Evolutionary conservation across 2,797 vertebrate species (phyloP).

Genomic region (Chelon auratus): DNA sequence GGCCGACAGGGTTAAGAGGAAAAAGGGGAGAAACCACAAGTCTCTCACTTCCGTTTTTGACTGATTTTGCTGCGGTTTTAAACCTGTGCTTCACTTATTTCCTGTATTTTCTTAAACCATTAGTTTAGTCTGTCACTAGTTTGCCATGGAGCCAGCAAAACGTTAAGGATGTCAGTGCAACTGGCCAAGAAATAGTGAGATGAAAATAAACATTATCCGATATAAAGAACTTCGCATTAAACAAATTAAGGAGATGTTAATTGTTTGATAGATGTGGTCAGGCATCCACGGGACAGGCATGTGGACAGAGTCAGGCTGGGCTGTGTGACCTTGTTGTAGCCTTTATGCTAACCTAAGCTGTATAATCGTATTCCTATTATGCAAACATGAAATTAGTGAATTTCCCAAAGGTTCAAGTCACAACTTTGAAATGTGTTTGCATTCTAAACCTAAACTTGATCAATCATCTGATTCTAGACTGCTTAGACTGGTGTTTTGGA

Average conservation of each 20-base stretch:
- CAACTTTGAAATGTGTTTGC: too few relatives aligned
- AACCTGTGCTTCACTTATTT: constrained; percentile 7
- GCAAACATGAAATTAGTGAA: not conserved
- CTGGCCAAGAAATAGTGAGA: not conserved
- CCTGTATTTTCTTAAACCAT: not conserved
- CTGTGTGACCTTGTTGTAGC: too few relatives aligned
- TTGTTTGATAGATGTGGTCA: too few relatives aligned
- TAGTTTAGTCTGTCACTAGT: not conserved
- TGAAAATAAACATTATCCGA: too few relatives aligned
- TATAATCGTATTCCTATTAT: not conserved
- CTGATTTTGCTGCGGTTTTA: constrained; percentile 11
- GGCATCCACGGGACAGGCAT: too few relatives aligned
- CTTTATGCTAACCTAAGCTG: too few relatives aligned
- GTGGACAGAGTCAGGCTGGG: too few relatives aligned
- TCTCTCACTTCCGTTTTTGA: constrained; percentile 13
- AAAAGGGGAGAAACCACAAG: constrained; percentile 20
- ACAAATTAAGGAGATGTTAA: too few relatives aligned
- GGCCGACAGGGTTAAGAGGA: constrained; percentile 17
- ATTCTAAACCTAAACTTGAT: not conserved
- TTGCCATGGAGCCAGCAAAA: constrained; percentile 4
- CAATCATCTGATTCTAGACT: not conserved
- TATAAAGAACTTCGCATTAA: too few relatives aligned
- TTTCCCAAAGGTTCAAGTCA: too few relatives aligned
- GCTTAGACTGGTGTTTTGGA: not conserved
- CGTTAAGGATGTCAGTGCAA: not conserved